A percentile compares a stretch with the other conserved stretches of the same genome.
These are phyloP conservation scores for Cryptocheilus praepositus DNA, from an alignment of 2,888 invertebrate species.

Conservation along the genomic window DNA sequence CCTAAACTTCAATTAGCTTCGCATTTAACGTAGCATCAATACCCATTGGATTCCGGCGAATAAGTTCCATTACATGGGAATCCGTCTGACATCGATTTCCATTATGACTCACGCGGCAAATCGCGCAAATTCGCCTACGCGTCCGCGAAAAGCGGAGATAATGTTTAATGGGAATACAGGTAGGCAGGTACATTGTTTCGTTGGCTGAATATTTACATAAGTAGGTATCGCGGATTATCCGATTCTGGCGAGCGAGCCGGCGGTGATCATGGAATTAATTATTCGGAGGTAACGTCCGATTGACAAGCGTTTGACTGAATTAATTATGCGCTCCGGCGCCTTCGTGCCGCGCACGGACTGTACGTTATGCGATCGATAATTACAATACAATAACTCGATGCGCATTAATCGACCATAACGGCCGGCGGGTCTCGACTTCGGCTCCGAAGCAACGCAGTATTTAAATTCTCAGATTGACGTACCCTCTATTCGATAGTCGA, in stretches of 20 bases:
- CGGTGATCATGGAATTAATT: slow-evolving; percentile 40
- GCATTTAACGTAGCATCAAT: too few species aligned
- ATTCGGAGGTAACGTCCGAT: slow-evolving; percentile 39
- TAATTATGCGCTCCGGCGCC: slow-evolving; percentile 35
- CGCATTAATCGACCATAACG: neutral
- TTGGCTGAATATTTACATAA: slow-evolving; percentile 35
- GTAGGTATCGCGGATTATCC: slow-evolving; percentile 36
- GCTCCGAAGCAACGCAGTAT: too few species aligned
- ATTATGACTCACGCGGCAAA: too few species aligned
- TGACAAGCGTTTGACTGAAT: slow-evolving; percentile 33
- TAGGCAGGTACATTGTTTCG: neutral
- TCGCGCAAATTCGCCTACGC: too few species aligned
- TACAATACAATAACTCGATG: slow-evolving; percentile 18
- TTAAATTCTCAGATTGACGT: too few species aligned
- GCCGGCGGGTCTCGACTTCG: too few species aligned
- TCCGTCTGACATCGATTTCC: too few species aligned
- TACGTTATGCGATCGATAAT: slow-evolving; percentile 18
- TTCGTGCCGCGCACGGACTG: slow-evolving; percentile 10
- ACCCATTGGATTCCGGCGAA: too few species aligned
- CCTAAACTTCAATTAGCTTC: too few species aligned
- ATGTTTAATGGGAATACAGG: slow-evolving; percentile 1
- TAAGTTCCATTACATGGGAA: too few species aligned
- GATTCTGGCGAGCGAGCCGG: slow-evolving; percentile 14
- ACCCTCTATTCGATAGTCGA: too few species aligned
- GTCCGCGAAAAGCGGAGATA: too few species aligned